Evolutionary conservation across 2,797 vertebrate genomes (phyloP), one percentile per base, ranked within the genome.

Genomic region (Harpagifer antarcticus): DNA sequence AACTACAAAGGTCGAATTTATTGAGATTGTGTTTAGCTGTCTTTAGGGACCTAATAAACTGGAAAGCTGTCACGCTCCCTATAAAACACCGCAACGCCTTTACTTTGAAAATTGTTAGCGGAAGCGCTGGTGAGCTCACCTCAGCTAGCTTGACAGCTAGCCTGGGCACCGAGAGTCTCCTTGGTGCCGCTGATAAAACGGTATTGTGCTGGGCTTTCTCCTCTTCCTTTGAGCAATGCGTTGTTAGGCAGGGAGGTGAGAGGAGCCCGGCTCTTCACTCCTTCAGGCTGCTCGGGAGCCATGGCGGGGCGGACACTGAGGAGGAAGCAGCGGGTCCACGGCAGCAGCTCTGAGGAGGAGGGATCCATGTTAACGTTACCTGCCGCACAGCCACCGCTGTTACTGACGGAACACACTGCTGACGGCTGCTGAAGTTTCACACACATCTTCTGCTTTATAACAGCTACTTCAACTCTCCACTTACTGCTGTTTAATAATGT

Each of bases 221-320:
- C 75, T 81, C 73, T 79, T n/a, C 71, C 61, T 20, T 3, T 16
- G 55, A 77, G 71, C 65, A 37, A 84, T 78, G 88, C 68, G 80
- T 48, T 3, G 76, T 59, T 14, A 12, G 78, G 68, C 58, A 14
- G 74, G 74, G 76, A 74, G 78, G 62, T 4, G 82, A 50, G 77
- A 83, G 81, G 80, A 80, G 82, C 80, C 40, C 55, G 10, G 58
- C 85, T 85, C 79, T 69, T 53, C 85, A 13, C 83, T 76, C 84
- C 82, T 42, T 70, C 82, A 11, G 31, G 78, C 80, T 10, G 81
- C 60, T 57, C 68, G 15, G 65, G 83, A 68, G 89, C 59, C 77
- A 88, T 92, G 90, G 78, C 79, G 85, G 79, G 80, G 74, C 75
- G 83, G 79, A 52, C 78, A 20, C 49, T 84, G 82, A 85, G 75